These are phyloP conservation scores for Tinamus major DNA, from an alignment of 2,797 vertebrate genomes.

Conservation along the genomic window DNA sequence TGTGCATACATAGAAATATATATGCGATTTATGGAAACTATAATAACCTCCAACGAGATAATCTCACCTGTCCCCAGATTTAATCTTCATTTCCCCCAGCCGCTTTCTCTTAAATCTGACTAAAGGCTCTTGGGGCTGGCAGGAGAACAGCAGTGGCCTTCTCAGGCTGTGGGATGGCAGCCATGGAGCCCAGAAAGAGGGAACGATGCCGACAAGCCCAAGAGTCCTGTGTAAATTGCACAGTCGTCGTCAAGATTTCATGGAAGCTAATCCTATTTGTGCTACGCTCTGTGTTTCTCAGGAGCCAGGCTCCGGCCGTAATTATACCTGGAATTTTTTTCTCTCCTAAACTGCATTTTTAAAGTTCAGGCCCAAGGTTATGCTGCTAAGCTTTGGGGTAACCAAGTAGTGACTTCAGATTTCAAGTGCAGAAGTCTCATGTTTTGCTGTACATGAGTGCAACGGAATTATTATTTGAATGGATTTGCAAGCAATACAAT, in stretches of 20 bases:
- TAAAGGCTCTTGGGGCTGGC: neutral
- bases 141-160: conserved; percentile 1
- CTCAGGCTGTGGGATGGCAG: conserved; percentile 27
- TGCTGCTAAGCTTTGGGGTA: neutral
- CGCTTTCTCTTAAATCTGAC: conserved; percentile 29
- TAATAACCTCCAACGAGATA: conserved; percentile 18
- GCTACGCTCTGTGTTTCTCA: conserved; percentile 16
- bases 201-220: neutral
- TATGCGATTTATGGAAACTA: neutral
- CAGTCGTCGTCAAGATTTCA: neutral
- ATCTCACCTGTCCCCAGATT: conserved; percentile 28
- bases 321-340: conserved; percentile 15
- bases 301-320: neutral
- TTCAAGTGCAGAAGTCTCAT: conserved; percentile 7
- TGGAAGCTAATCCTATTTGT: conserved; percentile 30
- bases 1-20: conserved; percentile 1
- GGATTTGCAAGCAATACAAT: conserved; percentile 5
- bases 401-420: neutral
- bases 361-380: neutral
- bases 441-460: neutral
- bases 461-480: conserved; percentile 18
- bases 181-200: neutral
- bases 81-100: conserved; percentile 46
- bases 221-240: conserved; percentile 13
- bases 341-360: neutral